Evolutionary conservation across 2,113 vertebrate species (phyloP).

Genomic region (Anas platyrhynchos): DNA sequence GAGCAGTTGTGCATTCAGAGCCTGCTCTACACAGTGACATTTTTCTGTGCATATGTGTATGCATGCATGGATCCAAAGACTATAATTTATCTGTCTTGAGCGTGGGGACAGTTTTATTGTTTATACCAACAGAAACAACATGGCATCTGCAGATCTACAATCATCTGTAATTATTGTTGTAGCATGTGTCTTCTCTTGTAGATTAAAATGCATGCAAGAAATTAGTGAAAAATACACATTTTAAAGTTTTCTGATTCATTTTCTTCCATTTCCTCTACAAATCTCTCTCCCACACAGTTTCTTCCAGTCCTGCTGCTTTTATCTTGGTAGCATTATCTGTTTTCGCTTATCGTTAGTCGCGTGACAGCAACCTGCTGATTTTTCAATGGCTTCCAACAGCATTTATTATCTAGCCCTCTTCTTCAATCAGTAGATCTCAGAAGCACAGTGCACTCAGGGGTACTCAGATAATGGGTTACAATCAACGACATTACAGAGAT

Average conservation of each 20-base stretch:
- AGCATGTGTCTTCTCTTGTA: not conserved
- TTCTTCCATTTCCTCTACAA: not conserved
- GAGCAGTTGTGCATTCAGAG: not conserved
- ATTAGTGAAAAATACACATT: not conserved
- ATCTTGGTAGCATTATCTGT: not conserved
- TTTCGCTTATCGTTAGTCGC: not conserved
- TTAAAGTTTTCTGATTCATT: not conserved
- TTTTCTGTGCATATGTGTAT: not conserved
- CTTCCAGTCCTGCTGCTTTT: constrained; percentile 10
- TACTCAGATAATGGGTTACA: constrained; percentile 7
- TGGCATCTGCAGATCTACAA: not conserved
- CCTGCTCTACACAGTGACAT: not conserved
- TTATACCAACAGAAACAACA: constrained; percentile 3
- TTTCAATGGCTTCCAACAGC: constrained; percentile 37
- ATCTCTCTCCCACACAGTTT: not conserved
- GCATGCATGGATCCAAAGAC: not conserved
- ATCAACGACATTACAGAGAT: not conserved
- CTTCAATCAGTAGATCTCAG: constrained; percentile 23
- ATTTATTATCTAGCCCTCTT: constrained; percentile 32
- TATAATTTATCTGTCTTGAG: not conserved
- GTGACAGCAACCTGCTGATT: constrained; percentile 30
- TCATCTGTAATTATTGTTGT: not conserved
- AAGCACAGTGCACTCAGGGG: not conserved
- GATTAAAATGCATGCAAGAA: not conserved
- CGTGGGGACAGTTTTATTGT: not conserved